Evolutionary conservation across 2,797 vertebrate genomes (phyloP).

Genomic region (Hemitrygon akajei): DNA sequence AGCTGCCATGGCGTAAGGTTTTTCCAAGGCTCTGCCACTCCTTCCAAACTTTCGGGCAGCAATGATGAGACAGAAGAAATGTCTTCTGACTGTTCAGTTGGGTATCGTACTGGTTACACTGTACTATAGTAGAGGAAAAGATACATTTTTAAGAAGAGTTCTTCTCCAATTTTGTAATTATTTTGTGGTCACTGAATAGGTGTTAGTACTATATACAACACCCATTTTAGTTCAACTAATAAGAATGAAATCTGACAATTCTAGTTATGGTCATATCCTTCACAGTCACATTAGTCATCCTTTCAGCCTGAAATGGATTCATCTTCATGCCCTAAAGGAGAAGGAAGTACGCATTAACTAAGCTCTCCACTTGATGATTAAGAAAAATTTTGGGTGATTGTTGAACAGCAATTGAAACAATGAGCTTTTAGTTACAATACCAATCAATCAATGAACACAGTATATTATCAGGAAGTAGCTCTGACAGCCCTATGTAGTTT

Average conservation of each 20-base stretch:
- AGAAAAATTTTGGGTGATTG: neutral
- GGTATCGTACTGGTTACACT: no score
- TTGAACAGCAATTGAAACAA: neutral
- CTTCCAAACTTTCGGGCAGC: no score
- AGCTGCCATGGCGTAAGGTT: no score
- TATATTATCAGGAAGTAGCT: neutral
- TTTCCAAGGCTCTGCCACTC: no score
- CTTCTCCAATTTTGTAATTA: no score
- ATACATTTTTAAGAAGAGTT: no score
- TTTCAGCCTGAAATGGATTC: neutral
- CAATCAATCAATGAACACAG: neutral
- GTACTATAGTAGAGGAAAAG: no score
- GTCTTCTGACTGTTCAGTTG: no score
- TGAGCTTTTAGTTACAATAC: neutral
- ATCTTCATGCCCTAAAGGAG: neutral
- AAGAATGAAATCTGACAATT: neutral
- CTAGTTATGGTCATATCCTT: neutral
- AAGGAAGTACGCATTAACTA: neutral
- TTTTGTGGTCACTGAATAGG: no score
- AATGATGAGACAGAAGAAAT: no score
- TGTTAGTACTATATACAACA: no score
- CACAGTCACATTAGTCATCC: neutral
- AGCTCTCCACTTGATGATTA: neutral
- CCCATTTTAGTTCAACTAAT: no score
- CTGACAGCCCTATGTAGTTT: neutral